Conservation (phyloP, 1,140 invertebrate genomes). For the Cherax destructor region DNA sequence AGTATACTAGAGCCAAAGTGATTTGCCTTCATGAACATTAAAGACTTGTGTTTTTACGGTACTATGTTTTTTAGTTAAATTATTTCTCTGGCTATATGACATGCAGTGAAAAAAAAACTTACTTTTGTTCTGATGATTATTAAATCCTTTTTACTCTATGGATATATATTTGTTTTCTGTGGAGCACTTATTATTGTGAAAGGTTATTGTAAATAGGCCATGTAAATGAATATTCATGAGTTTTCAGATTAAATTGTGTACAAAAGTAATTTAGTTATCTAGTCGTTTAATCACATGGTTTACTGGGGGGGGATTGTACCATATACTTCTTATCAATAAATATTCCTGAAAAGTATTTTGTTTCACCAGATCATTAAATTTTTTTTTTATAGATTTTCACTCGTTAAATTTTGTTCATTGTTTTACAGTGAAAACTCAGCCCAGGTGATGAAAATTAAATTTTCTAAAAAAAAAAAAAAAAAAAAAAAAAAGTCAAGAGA, state of each 20-base stretch:
- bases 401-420: not conserved
- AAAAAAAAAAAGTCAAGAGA: not conserved
- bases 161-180: not conserved
- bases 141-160: not conserved
- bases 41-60: not conserved
- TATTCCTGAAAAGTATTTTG: slow-evolving; percentile 38
- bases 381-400: not conserved
- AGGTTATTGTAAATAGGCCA: slow-evolving; percentile 34
- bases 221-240: slow-evolving; percentile 37
- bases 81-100: not conserved
- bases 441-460: too few species aligned
- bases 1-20: slow-evolving; percentile 3
- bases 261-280: slow-evolving; percentile 37
- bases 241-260: slow-evolving; percentile 46
- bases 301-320: slow-evolving; percentile 28
- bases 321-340: slow-evolving; percentile 34
- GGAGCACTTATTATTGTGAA: slow-evolving; percentile 24
- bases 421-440: not conserved
- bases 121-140: not conserved
- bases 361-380: slow-evolving; percentile 12
- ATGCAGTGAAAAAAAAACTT: not conserved
- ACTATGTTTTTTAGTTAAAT: not conserved
- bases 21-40: not conserved
- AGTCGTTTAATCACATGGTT: slow-evolving; percentile 30
- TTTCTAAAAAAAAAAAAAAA: too few species aligned